Percentiles rank a stretch among this genome's conserved stretches.
These are phyloP conservation scores for Platygyra sinensis DNA, from an alignment of 64 coral and sea anemone species.

Conservation along the genomic window DNA sequence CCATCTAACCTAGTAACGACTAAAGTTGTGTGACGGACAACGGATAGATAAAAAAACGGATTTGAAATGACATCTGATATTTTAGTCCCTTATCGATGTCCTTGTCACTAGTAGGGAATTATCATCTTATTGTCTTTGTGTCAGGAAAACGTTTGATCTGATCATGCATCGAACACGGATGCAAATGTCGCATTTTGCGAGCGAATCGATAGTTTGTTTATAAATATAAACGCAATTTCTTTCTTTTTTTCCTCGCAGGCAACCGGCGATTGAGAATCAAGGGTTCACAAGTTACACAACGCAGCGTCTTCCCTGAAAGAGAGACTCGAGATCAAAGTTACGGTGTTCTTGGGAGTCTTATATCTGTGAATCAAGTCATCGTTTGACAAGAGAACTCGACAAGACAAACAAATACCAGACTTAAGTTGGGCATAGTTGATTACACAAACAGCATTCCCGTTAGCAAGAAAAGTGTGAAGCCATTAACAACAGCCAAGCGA, in stretches of 20 bases:
- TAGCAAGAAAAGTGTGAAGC: background rate
- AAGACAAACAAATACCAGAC: background rate
- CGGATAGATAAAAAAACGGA: background rate
- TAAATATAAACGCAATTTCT: background rate
- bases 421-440: background rate
- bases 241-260: background rate
- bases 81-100: background rate
- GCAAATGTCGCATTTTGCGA: background rate
- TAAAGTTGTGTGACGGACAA: background rate
- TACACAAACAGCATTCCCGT: background rate
- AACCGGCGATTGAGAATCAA: background rate
- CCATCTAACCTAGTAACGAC: too few species aligned
- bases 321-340: too few species aligned
- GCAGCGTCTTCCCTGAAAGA: too few species aligned
- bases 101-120: background rate
- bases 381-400: too few species aligned
- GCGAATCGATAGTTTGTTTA: background rate
- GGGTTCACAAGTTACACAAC: background rate
- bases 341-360: too few species aligned
- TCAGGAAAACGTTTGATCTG: too few species aligned
- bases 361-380: too few species aligned
- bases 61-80: background rate
- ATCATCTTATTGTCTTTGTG: too few species aligned
- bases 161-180: too few species aligned
- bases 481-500: background rate